Percentiles rank a stretch among this genome's conserved stretches.
Conservation (phyloP, 37 sponge, comb jelly and placozoan species). For the Petrosia ficiformis region DNA sequence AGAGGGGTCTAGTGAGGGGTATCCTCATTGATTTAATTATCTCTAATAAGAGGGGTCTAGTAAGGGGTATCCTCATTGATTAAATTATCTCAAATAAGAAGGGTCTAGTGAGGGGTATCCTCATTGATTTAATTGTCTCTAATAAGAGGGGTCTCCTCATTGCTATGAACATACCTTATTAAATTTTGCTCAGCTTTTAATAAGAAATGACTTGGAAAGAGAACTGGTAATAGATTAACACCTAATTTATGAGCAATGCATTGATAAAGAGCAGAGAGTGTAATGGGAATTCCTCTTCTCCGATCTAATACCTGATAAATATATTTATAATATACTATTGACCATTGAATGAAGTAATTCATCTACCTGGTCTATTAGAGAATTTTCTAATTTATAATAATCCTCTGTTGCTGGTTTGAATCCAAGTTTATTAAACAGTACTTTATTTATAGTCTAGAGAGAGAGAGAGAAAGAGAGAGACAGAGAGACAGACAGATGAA, state of each 20-base stretch:
- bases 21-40: no score
- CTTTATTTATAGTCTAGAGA: conserved; percentile 18
- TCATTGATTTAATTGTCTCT: neutral
- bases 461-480: no score
- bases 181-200: conserved; percentile 4
- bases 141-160: neutral
- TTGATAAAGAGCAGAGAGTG: conserved; percentile 33
- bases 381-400: conserved; percentile 38
- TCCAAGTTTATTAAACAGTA: conserved; percentile 37
- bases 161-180: neutral
- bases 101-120: no score
- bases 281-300: conserved; percentile 49
- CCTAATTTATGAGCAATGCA: conserved; percentile 34
- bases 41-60: no score
- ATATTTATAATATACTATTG: neutral
- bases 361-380: conserved; percentile 43
- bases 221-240: conserved; percentile 39
- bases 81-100: no score
- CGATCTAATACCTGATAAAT: conserved; percentile 33
- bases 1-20: no score
- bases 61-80: no score
- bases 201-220: conserved; percentile 24
- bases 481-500: no score
- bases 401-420: conserved; percentile 19
- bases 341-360: neutral